Conservation (phyloP, 2,797 vertebrate genomes). For the Sebastes kiyomatsui region DNA sequence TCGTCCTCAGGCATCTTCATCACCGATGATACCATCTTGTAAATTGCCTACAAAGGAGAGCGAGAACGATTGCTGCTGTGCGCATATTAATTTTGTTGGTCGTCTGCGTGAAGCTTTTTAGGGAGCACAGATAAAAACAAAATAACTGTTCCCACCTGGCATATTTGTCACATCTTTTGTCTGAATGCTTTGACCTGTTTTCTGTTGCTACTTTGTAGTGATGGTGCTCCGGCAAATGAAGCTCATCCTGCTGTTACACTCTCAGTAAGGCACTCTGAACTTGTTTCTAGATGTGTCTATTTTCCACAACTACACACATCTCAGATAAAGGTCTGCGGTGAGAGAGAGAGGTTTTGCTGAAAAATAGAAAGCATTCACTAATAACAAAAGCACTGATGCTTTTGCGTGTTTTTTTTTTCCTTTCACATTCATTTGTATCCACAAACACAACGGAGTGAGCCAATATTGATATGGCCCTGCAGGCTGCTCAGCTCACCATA, state of each 20-base stretch:
- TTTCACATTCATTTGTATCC: constrained; percentile 72
- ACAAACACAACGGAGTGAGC: constrained; percentile 70
- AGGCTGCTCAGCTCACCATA: constrained; percentile 61
- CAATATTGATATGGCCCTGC: constrained; percentile 79
- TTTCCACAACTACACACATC: background rate
- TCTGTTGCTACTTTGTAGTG: constrained; percentile 10
- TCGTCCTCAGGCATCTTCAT: constrained; percentile 99
- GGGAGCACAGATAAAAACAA: background rate
- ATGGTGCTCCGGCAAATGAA: constrained; percentile 8
- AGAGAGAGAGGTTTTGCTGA: constrained; percentile 15
- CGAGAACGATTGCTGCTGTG: background rate
- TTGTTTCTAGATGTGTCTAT: background rate
- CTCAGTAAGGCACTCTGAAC: background rate
- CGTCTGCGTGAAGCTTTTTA: background rate
- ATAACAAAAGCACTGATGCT: constrained; percentile 40
- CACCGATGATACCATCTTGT: constrained; percentile 99
- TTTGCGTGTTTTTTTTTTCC: constrained; percentile 39
- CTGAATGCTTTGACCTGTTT: constrained; percentile 33
- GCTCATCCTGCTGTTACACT: constrained; percentile 12
- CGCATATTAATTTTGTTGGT: background rate
- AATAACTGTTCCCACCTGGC: background rate
- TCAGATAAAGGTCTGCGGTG: background rate
- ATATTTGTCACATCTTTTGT: background rate
- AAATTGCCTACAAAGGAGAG: constrained; percentile 88
- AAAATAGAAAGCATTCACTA: constrained; percentile 21